Evolutionary conservation across 1,140 invertebrate species (phyloP), one percentile per base, ranked within the genome.

Genomic region (Euwallacea fornicatus): DNA sequence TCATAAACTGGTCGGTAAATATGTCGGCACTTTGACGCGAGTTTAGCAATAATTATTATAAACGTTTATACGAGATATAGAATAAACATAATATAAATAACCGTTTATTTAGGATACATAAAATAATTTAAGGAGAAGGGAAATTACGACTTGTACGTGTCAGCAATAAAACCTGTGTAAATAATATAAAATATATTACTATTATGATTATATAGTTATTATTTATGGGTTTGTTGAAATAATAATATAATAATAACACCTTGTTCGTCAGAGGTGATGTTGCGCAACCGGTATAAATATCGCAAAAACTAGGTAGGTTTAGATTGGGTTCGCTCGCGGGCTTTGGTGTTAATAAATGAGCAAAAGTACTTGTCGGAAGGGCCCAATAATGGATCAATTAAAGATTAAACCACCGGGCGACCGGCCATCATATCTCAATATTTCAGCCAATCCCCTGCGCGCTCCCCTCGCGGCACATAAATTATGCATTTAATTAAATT

Each of bases 401-500:
- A 75, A 75, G 73, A 75, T 75, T 75, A 71, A 75, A 69, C 21
- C 21, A 33, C 43, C 13, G 60, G 54, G 71, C 56, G 10, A 13
- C 10, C 55, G 50, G 43, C 69, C 69, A 71, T 71, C 69, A 71
- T 71, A 71, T 71, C 69, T 71, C 69, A 66, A 66, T 71, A 66
- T 72, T 72, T 72, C 63, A 66, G 13, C 54, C 42, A 67, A 53
- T 21, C 46, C n/a, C n/a, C 56, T 13, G 13, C 55, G 13, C 16
- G 16, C 54, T 54, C 16, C 41, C 15, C 33, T 41, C 44, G 10
- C 33, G 13, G 15, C 42, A 33, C 21, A 64, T 74, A 69, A 77
- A 76, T 76, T 75, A 75, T 77, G 73, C 74, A 76, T 77, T 74
- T 75, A 76, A 73, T 75, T 75, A 72, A 77, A 76, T 76, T 76